phyloP scores from a whole-genome alignment of 2,888 invertebrate species.

The Desoria tigrina region DNA sequence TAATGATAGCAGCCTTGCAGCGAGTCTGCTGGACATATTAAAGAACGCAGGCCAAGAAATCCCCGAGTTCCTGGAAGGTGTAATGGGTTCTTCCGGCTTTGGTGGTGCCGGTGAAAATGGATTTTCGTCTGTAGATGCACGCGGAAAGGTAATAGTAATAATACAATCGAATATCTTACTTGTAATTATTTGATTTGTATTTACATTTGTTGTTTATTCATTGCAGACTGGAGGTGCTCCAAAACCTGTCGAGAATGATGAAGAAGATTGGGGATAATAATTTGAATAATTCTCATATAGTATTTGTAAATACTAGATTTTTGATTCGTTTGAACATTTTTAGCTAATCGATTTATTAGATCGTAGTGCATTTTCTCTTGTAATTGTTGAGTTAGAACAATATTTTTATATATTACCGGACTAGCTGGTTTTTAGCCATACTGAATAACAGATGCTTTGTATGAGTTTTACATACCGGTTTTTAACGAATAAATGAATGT shows the following conservation, averaged over 20 bases:
- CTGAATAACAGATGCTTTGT: no score
- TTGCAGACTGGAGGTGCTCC: conserved; percentile 7
- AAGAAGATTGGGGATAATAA: conserved; percentile 36
- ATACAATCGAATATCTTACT: background rate
- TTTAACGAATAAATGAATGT: no score
- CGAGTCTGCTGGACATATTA: conserved; percentile 71
- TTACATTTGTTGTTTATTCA: background rate
- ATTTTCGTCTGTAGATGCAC: conserved; percentile 73
- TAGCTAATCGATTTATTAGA: no score
- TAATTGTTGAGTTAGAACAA: no score
- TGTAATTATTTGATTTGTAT: no score
- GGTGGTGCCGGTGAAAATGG: conserved; percentile 23
- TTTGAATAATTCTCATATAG: no score
- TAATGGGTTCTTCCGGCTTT: conserved; percentile 57
- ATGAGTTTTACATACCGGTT: no score
- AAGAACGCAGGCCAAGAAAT: conserved; percentile 74
- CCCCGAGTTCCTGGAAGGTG: conserved; percentile 67
- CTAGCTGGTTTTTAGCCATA: no score
- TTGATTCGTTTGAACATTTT: no score
- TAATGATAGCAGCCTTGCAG: conserved; percentile 65
- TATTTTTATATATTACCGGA: no score
- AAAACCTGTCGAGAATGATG: conserved; percentile 26
- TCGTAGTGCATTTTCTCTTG: no score
- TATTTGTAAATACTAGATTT: no score
- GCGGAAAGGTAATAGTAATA: conserved; percentile 63